These are phyloP conservation scores for Periophthalmus magnuspinnatus DNA, from an alignment of 2,797 vertebrate species.

Conservation along the genomic window DNA sequence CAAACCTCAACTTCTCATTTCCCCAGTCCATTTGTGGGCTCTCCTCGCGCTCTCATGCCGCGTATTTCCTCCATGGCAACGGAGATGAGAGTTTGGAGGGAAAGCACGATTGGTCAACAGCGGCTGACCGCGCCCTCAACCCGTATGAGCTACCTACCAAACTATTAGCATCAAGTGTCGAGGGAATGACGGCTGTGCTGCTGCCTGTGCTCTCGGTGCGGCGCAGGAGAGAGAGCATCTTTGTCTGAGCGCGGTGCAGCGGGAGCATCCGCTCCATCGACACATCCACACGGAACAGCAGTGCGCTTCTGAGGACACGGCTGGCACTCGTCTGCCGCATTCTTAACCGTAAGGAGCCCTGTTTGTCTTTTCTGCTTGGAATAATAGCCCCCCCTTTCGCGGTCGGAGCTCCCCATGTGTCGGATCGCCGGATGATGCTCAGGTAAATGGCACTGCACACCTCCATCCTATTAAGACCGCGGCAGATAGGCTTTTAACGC, in stretches of 20 bases:
- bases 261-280: slow-evolving; percentile 37
- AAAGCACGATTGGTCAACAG: slow-evolving; percentile 76
- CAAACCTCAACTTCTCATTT: not conserved
- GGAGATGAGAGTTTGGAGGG: slow-evolving; percentile 45
- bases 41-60: not conserved
- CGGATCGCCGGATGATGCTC: slow-evolving; percentile 70
- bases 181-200: slow-evolving; percentile 57
- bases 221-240: slow-evolving; percentile 71
- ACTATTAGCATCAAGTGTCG: slow-evolving; percentile 72
- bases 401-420: slow-evolving; percentile 61
- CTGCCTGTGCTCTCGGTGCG: slow-evolving; percentile 49
- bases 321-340: slow-evolving; percentile 66
- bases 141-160: slow-evolving; percentile 69
- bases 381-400: slow-evolving; percentile 49
- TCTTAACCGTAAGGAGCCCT: slow-evolving; percentile 48
- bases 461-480: slow-evolving; percentile 51
- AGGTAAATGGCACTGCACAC: slow-evolving; percentile 74
- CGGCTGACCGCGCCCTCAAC: slow-evolving; percentile 80
- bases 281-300: slow-evolving; percentile 53
- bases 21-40: not conserved
- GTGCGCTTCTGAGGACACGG: slow-evolving; percentile 52
- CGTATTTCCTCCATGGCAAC: slow-evolving; percentile 57
- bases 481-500: slow-evolving; percentile 33
- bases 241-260: slow-evolving; percentile 55
- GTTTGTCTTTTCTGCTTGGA: slow-evolving; percentile 52